These are phyloP conservation scores for Echinometra lucunter DNA, from an alignment of 53 echinoderm and acorn worm species.

Conservation along the genomic window DNA sequence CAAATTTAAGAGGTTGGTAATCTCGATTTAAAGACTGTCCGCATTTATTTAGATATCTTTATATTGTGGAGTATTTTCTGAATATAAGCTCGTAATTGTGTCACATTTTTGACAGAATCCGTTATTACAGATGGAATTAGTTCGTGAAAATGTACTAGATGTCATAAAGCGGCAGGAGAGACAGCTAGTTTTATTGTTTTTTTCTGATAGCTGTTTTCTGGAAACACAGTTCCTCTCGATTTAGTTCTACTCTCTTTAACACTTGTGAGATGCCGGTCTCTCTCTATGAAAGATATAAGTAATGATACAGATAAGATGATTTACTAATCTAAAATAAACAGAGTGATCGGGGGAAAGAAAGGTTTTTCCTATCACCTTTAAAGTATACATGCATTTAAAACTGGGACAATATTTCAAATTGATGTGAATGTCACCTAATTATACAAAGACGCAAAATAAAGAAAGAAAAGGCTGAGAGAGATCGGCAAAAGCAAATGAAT, in stretches of 20 bases:
- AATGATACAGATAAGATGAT: slow-evolving; percentile 3
- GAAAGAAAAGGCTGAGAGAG: not conserved
- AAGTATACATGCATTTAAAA: not conserved
- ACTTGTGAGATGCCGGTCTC: not conserved
- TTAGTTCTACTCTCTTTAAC: not conserved
- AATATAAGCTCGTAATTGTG: not conserved
- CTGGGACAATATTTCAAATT: not conserved
- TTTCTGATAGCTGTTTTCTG: not conserved
- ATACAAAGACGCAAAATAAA: not conserved
- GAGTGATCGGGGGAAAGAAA: not conserved
- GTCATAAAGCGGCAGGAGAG: not conserved
- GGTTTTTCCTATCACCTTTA: not conserved
- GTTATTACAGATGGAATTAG: not conserved
- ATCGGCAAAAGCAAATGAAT: not conserved
- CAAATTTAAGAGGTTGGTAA: not conserved
- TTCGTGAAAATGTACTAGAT: not conserved
- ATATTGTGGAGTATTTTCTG: not conserved
- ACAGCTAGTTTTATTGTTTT: not conserved
- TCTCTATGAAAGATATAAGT: not conserved
- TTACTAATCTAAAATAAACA: not conserved
- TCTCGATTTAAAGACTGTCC: not conserved
- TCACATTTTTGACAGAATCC: not conserved
- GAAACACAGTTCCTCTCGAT: too few species aligned
- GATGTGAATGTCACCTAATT: not conserved
- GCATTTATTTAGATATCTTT: not conserved